Conservation (phyloP, 2,888 invertebrate species). For the Plutella xylostella region DNA sequence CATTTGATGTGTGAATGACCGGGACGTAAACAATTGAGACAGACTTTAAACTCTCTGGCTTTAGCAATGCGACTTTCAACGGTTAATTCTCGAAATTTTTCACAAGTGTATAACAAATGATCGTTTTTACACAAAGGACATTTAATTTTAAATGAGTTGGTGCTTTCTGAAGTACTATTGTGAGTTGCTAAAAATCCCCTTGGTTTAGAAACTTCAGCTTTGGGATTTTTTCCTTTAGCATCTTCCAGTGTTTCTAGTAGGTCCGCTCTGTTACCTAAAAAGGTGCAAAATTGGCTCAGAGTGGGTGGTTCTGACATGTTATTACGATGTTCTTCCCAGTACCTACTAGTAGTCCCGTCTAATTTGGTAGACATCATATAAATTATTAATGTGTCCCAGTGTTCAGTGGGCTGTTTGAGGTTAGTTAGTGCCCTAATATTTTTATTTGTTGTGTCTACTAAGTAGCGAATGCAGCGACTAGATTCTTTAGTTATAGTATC, state of each 20-base stretch:
- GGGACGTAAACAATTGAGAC: constrained; percentile 3
- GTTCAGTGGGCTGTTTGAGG: constrained; percentile 17
- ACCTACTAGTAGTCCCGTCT: not conserved
- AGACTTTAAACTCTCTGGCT: constrained; percentile 6
- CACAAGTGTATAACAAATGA: constrained; percentile 15
- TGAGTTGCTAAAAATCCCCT: constrained; percentile 1
- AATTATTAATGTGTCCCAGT: constrained; percentile 16
- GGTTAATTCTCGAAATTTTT: constrained; percentile 5
- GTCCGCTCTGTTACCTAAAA: constrained; percentile 12
- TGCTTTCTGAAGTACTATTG: too few relatives aligned
- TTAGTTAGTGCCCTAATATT: constrained; percentile 19
- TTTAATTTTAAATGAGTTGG: not conserved
- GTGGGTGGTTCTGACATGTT: constrained; percentile 1
- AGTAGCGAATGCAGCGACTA: constrained; percentile 13
- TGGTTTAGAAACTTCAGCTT: not conserved
- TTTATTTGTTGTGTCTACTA: constrained; percentile 19
- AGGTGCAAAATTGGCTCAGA: constrained; percentile 8
- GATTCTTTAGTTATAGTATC: not conserved
- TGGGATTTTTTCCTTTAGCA: constrained; percentile 14
- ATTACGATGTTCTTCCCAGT: constrained; percentile 13
- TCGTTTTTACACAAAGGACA: constrained; percentile 13
- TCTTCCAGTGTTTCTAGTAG: constrained; percentile 12
- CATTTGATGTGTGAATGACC: not conserved
- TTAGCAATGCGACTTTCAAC: constrained; percentile 3
- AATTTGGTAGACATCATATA: not conserved